Percentiles rank a stretch among this genome's conserved stretches.
phyloP scores from a whole-genome alignment of 2,113 vertebrate species.

The Orthonyx spaldingii region DNA sequence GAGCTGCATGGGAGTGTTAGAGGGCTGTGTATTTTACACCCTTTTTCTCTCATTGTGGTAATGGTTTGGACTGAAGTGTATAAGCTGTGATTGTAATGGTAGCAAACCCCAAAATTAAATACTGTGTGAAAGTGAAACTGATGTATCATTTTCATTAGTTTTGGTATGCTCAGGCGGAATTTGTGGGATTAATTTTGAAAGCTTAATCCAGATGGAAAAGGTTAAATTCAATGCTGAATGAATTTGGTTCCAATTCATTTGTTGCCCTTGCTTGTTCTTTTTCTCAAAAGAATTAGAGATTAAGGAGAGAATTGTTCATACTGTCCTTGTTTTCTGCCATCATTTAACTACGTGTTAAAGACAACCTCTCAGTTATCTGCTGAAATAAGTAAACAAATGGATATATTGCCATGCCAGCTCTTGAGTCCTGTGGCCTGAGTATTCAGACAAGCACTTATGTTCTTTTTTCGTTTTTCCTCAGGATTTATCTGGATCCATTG shows the following conservation, averaged over 20 bases:
- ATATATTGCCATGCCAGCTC: neutral
- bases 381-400: neutral
- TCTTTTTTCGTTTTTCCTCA: slow-evolving; percentile 49
- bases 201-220: slow-evolving; percentile 58
- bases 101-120: slow-evolving; percentile 19
- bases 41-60: neutral
- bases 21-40: neutral
- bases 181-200: slow-evolving; percentile 55
- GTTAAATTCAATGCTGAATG: slow-evolving; percentile 39
- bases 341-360: neutral
- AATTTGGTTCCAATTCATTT: slow-evolving; percentile 44
- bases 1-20: neutral
- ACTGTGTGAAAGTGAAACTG: slow-evolving; percentile 19
- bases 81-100: neutral
- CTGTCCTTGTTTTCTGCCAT: neutral
- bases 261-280: slow-evolving; percentile 11
- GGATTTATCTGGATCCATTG: slow-evolving; percentile 96
- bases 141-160: slow-evolving; percentile 47
- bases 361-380: neutral
- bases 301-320: neutral
- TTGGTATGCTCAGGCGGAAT: slow-evolving; percentile 30
- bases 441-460: neutral
- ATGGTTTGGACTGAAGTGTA: neutral
- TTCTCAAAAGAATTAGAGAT: neutral
- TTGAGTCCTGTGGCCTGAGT: neutral